These are phyloP conservation scores for Eleginops maclovinus DNA, from an alignment of 2,113 vertebrate genomes.

Conservation along the genomic window DNA sequence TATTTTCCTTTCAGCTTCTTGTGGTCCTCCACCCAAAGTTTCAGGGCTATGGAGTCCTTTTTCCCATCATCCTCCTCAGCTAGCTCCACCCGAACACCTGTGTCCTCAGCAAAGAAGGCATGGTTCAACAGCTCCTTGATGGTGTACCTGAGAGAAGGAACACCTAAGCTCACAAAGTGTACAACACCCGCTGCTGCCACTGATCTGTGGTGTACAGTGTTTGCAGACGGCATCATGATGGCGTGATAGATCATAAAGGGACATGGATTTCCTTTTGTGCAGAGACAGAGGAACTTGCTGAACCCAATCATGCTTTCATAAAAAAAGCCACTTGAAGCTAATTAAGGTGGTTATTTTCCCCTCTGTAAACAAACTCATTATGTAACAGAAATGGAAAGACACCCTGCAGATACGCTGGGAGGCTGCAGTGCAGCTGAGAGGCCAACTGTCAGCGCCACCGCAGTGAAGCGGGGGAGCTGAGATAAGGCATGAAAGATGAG, in stretches of 20 bases:
- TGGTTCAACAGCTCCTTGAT: slow-evolving; percentile 97
- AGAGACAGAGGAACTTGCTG: slow-evolving; percentile 12
- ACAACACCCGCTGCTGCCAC: neutral
- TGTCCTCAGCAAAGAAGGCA: slow-evolving; percentile 97
- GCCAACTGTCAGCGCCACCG: slow-evolving; percentile 50
- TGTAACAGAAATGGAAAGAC: slow-evolving; percentile 48
- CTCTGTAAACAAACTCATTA: slow-evolving; percentile 45
- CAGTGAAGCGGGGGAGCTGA: slow-evolving; percentile 36
- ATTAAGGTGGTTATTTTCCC: slow-evolving; percentile 33
- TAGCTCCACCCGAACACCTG: slow-evolving; percentile 94
- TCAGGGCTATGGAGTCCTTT: slow-evolving; percentile 93
- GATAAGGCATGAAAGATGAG: slow-evolving; percentile 43
- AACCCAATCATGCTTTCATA: slow-evolving; percentile 5
- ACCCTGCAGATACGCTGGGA: slow-evolving; percentile 44
- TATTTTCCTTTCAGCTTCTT: slow-evolving; percentile 98
- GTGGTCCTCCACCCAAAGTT: slow-evolving; percentile 96
- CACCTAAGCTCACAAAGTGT: neutral
- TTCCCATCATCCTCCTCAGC: slow-evolving; percentile 95
- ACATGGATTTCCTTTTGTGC: slow-evolving; percentile 11
- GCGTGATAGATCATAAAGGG: neutral
- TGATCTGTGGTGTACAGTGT: neutral
- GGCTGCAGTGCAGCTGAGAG: slow-evolving; percentile 56
- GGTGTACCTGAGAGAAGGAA: slow-evolving; percentile 85
- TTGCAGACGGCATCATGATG: neutral
- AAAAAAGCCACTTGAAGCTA: slow-evolving; percentile 17